A percentile compares a stretch with the other conserved stretches of the same genome.
These are phyloP conservation scores for Terrapene triunguis DNA, from an alignment of 2,113 vertebrate genomes.

Conservation along the genomic window DNA sequence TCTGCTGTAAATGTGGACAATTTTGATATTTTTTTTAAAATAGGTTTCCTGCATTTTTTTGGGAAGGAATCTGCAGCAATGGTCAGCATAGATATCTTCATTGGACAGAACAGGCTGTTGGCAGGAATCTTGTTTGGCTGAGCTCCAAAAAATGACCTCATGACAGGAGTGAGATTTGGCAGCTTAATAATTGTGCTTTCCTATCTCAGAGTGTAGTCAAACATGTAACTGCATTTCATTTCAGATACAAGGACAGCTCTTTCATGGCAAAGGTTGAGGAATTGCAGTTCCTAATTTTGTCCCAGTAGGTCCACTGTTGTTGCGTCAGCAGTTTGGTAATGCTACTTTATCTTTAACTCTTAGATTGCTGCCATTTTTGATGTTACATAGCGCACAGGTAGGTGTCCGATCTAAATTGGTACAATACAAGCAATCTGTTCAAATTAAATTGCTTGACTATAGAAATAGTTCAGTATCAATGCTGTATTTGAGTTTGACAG, in stretches of 20 bases:
- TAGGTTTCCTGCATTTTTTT: accelerated
- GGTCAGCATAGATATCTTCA: slow-evolving; percentile 19
- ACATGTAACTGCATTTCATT: slow-evolving; percentile 46
- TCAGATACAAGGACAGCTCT: slow-evolving; percentile 38
- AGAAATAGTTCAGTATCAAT: not conserved
- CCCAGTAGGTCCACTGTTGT: slow-evolving; percentile 28
- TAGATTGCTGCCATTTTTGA: accelerated
- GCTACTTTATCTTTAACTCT: not conserved
- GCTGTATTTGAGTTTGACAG: not conserved
- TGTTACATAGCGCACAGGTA: not conserved
- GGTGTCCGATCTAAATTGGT: accelerated
- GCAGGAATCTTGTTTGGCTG: not conserved
- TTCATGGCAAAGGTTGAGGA: slow-evolving; percentile 46
- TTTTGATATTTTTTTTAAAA: not conserved
- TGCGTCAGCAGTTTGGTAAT: slow-evolving; percentile 2
- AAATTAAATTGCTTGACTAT: accelerated
- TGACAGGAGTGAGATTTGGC: slow-evolving; percentile 74
- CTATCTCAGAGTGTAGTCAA: slow-evolving; percentile 51
- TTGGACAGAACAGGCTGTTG: not conserved
- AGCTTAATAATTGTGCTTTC: slow-evolving; percentile 34
- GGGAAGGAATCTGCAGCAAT: not conserved
- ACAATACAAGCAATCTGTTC: accelerated
- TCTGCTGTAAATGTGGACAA: not conserved
- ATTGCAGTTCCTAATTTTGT: slow-evolving; percentile 46
- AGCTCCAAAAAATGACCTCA: slow-evolving; percentile 59